Evolutionary conservation across 1,140 invertebrate genomes (phyloP), one percentile per base, ranked within the genome.

Genomic region (Nephila pilipes): DNA sequence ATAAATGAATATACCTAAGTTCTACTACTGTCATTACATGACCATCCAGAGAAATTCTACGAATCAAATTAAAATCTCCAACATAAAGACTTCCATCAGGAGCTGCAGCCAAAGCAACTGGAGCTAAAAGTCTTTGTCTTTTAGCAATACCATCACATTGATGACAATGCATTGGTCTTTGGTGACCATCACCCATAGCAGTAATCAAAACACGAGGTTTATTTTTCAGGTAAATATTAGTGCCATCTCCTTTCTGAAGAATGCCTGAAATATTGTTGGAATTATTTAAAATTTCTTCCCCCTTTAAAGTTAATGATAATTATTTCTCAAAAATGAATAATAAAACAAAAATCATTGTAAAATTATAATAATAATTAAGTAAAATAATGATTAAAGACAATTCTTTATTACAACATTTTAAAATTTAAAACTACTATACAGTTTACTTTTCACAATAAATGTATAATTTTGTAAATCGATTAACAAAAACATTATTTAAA

Each of bases 61-160:
- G 96, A 46, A 99, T 98, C 60, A 99, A 96, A 96, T 99, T 99
- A 95, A 99, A 99, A 95, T 99, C 99, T 1, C 98, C 99, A 14
- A 99, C 98, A 95, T 99, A 99, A 32, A 99, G 96, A 94, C 98
- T 98, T 20, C 99, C 99, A 96, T 99, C 99, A 10, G 98, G 97
- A 29, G 98, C 99, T 38, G 98, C 98, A 4, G 99, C 97, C 55
- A 99, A 95, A 16, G 99, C 98, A 6, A 99, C 98, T 0, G 99
- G 99, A 0, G 98, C 98, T 65, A 99, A 96, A 0, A 99, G 96
- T 90, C 97, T 96, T 8, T 98, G 98, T 95, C 98, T 98, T 94
- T 97, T 97, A 5, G 98, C 98, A n/a, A 95, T 93, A 0, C 98
- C 98, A 94, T 98, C 97, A 95, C 98, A 99, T 94, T 98, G 97